A percentile compares a stretch with the other conserved stretches of the same genome.
Evolutionary conservation across 2,113 vertebrate species (phyloP).

Genomic region (Myocastor coypus): DNA sequence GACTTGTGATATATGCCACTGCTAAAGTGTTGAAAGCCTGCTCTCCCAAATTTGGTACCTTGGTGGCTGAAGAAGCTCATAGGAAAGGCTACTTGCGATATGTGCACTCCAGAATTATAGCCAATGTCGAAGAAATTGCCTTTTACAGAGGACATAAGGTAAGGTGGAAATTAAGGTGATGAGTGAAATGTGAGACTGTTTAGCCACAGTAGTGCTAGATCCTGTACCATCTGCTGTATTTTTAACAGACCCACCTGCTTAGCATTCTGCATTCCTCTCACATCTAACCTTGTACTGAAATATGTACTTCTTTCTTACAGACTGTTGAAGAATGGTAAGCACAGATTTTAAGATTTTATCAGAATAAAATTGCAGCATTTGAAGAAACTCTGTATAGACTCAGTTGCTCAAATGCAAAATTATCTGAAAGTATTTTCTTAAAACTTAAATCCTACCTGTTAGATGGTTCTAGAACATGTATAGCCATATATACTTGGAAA

Average conservation of each 20-base stretch:
- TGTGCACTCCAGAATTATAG: constrained; percentile 97
- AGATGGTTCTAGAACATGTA: neutral
- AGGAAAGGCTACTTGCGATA: constrained; percentile 96
- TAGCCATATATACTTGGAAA: constrained; percentile 1
- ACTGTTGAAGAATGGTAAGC: constrained; percentile 6
- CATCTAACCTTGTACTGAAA: constrained; percentile 66
- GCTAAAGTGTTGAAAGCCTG: constrained; percentile 96
- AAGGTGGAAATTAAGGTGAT: constrained; percentile 72
- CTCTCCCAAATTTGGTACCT: constrained; percentile 96
- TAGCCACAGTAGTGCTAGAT: neutral
- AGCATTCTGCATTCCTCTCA: constrained; percentile 42
- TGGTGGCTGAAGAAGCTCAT: constrained; percentile 98
- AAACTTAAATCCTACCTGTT: constrained; percentile 7
- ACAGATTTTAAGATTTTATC: constrained; percentile 59
- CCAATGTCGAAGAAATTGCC: constrained; percentile 98
- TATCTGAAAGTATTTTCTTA: constrained; percentile 43
- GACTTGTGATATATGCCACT: constrained; percentile 95
- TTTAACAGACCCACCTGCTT: neutral
- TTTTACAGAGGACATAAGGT: constrained; percentile 99
- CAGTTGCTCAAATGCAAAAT: neutral
- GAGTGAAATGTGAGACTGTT: constrained; percentile 35
- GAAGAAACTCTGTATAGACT: neutral
- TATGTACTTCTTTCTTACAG: constrained; percentile 13
- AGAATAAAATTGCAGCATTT: neutral
- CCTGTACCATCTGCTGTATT: constrained; percentile 68